Base-by-base conservation (phyloP, 2,797 vertebrate genomes). In the Leontopithecus rosalia region DNA sequence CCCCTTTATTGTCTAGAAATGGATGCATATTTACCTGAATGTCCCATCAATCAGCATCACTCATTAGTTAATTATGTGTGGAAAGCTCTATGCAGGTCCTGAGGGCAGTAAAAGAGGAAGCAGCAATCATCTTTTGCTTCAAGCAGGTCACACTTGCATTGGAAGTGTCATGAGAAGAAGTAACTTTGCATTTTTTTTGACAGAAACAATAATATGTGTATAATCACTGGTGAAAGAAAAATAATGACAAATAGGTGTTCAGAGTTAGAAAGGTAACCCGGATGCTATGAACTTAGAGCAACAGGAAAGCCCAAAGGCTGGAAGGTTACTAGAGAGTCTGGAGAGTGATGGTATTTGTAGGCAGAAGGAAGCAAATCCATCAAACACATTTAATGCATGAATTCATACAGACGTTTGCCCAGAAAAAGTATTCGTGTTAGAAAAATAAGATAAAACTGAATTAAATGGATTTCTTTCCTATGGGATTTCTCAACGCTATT, bases 11-110 rank as follows among this genome's bases (percentile, higher is more conserved):
- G 50, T 79, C 87, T 85, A 85, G 72, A 92, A 90, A 61, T n/a
- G 1, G 39, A 70, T 88, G 39, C 41, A 75, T 61, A 92, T 94
- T 83, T 79, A 70, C 30, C 67, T 87, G n/a, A 75, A 91, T 96
- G 90, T 81, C 50, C 61, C n/a, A 87, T 83, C 82, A 76, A 33
- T 88, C 89, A 86, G 17, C 43, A 88, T 77, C 30, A 14, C 36
- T 96, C 81, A 72, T 52, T 95, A 88, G 75, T 48, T 88, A 70
- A 70, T 48, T 73, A 83, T 7, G 9, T 58, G 83, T 80, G 64
- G 73, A 97, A 86, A 89, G 67, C 17, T 82, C 67, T 73, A 5
- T 19, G 41, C 6, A 14, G 57, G n/a, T 85, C 43, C 43, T 82
- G 52, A 95, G 61, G 67, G 79, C 50, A 80, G 41, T 58, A 7